Percentiles rank a stretch among this genome's conserved stretches.
Evolutionary conservation across 2,113 vertebrate species (phyloP).

Genomic region (Pithys albifrons): DNA sequence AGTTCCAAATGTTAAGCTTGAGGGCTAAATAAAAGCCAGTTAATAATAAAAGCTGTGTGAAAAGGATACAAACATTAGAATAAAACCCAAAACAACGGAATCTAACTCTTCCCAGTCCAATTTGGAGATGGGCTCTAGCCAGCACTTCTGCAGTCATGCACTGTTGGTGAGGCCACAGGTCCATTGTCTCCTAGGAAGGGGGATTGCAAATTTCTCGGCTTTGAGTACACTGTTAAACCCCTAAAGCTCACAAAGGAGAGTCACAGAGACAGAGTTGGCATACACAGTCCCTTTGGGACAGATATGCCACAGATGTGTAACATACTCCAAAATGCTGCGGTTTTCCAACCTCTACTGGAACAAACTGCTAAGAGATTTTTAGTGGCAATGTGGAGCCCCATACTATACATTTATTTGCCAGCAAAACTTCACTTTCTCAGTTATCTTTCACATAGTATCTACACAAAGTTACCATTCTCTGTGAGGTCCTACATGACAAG

Average conservation of each 20-base stretch:
- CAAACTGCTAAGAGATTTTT: not conserved
- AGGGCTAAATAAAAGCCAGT: conserved; percentile 54
- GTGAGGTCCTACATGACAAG: not conserved
- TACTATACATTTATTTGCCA: not conserved
- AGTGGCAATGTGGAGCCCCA: not conserved
- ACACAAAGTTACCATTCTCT: not conserved
- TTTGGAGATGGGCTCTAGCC: conserved; percentile 6
- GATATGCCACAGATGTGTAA: not conserved
- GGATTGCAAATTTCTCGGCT: not conserved
- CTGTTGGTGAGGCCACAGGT: conserved; percentile 2
- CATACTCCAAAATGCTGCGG: not conserved
- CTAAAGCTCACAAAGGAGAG: not conserved
- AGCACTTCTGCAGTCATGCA: not conserved
- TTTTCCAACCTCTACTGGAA: not conserved
- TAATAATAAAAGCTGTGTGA: conserved; percentile 8
- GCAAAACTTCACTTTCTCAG: not conserved
- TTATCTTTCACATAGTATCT: not conserved
- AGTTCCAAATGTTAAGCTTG: conserved; percentile 46
- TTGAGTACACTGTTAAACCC: not conserved
- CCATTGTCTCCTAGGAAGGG: conserved; percentile 15
- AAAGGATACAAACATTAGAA: conserved; percentile 37
- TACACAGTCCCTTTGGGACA: not conserved
- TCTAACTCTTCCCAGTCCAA: conserved; percentile 4
- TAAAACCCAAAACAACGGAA: not conserved
- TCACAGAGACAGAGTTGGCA: not conserved